Evolutionary conservation across 2,888 invertebrate genomes (phyloP), one percentile per base, ranked within the genome.

Genomic region (Alviniconcha strummeri): DNA sequence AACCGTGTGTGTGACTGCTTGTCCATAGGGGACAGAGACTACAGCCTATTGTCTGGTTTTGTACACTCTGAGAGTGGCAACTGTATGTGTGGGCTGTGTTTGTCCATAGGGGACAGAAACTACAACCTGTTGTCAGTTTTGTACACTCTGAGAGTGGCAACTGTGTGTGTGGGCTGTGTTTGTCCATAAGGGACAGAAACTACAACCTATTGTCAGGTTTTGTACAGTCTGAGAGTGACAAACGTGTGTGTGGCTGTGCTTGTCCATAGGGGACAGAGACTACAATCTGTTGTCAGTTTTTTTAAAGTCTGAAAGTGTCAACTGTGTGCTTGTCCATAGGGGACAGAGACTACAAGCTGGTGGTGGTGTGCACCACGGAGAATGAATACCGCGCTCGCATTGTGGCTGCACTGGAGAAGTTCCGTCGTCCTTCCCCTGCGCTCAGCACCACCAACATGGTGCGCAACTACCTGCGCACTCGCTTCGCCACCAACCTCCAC

Each of bases 291-390:
- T 36, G 36, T 36, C 36, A 36, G 0, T 0, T 36, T 36, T 36
- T 36, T 0, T 36, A 36, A 0, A 36, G 36, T 36, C 3, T 36
- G 36, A 36, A 3, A 36, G 36, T 36, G 36, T 0, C 36, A 36
- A 36, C 36, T 36, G 36, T 36, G 36, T 36, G 36, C 60, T n/a
- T 75, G 52, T 36, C 7, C 6, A 0, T 6, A n/a, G 36, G n/a
- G 86, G 86, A n/a, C 11, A 54, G 15, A 55, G n/a, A 84, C 67
- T 90, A 89, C 82, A 83, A 87, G 69, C 87, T 92, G 52, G 89
- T 91, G 67, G 89, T 91, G 15, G 83, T 92, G 11, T 91, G 92
- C 83, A 87, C 90, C 54, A 86, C 87, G 69, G 91, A 91, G 82
- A 88, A 89, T 77, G 91, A 91, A 84, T 89, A 89, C 81, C 86